Conservation (phyloP, 2,113 vertebrate species). For the Callocephalon fimbriatum region DNA sequence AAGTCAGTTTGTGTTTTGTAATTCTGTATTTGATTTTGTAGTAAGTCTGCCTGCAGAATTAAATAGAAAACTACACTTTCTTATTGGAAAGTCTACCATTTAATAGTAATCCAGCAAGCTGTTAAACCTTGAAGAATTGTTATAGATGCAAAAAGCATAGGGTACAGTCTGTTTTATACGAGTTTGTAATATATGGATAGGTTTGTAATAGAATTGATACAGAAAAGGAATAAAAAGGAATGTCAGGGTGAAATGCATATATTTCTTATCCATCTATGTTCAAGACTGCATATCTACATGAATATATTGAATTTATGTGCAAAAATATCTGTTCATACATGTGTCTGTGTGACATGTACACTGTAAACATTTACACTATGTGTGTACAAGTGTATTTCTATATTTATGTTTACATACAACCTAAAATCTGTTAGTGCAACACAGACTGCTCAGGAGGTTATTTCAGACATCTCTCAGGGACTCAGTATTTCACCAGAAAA, state of each 20-base stretch:
- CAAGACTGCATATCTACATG: background rate
- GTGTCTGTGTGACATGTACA: fast-evolving
- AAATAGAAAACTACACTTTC: background rate
- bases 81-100: background rate
- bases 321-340: background rate
- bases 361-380: background rate
- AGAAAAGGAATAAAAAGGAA: background rate
- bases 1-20: background rate
- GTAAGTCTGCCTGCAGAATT: background rate
- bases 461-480: background rate
- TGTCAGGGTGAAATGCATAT: background rate
- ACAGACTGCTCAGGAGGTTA: background rate
- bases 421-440: background rate
- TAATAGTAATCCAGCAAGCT: background rate
- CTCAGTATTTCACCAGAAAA: background rate
- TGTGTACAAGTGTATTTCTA: background rate
- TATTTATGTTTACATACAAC: background rate
- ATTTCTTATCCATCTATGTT: no score
- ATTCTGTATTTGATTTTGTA: background rate
- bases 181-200: background rate
- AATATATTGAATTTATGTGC: background rate
- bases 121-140: background rate
- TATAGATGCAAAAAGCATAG: background rate
- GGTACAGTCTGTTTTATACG: background rate
- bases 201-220: background rate